Conservation (phyloP, 2,113 vertebrate species). For the Cheirogaleus medius region DNA sequence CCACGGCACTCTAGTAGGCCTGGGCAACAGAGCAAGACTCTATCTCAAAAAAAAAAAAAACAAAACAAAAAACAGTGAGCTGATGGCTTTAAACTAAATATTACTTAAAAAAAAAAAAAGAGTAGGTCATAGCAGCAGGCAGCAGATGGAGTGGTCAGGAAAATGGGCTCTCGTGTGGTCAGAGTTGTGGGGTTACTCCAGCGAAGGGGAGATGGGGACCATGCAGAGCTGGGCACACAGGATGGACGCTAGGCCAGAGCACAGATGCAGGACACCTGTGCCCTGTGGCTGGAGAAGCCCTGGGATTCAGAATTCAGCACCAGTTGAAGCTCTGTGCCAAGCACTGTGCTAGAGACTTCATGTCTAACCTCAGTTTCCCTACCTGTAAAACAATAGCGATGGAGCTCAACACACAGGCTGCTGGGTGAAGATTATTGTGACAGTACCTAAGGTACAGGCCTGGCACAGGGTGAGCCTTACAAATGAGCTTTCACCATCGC, state of each 20-base stretch:
- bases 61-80: background rate
- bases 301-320: background rate
- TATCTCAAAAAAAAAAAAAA: no score
- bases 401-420: background rate
- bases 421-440: background rate
- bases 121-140: background rate
- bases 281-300: background rate
- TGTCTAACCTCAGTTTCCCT: background rate
- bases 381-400: background rate
- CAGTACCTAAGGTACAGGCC: rapidly evolving
- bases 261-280: background rate
- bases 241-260: background rate
- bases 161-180: background rate
- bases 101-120: background rate
- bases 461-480: background rate
- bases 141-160: background rate
- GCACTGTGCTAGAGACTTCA: background rate
- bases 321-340: background rate
- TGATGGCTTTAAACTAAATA: background rate
- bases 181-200: background rate
- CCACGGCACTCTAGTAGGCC: no score
- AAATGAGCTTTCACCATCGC: background rate
- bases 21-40: no score
- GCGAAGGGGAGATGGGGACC: background rate
- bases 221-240: background rate